Base-by-base conservation (phyloP, 2,797 vertebrate genomes). In the Antennarius maculatus region DNA sequence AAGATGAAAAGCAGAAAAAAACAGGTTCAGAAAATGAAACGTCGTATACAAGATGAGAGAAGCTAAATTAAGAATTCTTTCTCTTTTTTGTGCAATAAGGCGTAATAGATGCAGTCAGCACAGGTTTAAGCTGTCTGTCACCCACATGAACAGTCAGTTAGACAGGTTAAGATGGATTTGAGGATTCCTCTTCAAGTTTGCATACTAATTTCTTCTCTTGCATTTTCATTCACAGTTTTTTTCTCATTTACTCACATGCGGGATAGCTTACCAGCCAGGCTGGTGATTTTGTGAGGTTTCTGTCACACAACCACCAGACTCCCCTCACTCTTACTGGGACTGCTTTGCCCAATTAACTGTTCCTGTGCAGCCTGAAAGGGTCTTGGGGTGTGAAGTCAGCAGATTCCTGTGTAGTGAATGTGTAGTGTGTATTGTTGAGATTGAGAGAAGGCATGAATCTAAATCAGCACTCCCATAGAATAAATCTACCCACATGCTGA, bases 401-500 rank as follows among this genome's bases (percentile, higher is more conserved):
- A 91, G 70, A 86, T 85, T 85, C 81, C 80, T 70, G 72, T 81
- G 89, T 77, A 86, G 81, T 79, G 76, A 66, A 72, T 72, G 76
- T 77, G 67, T 75, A 63, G 66, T 61, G 66, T 86, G 71, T 82
- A 61, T 84, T 82, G 80, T 74, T 63, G 65, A 67, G 65, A 73
- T 66, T 63, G 58, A 43, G 58, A 76, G 61, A 66, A 42, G 58
- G 59, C 81, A 91, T 92, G 67, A 82, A 91, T 92, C 89, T 88
- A 74, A 65, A 81, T 72, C 84, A 79, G 76, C 80, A 81, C 78
- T 86, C 84, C 69, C 80, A 82, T 74, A 72, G 81, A 74, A 89
- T 87, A 87, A 91, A 90, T 89, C 79, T 76, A 78, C 76, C 84
- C 76, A 79, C 77, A 76, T 78, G 69, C 77, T 85, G 80, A 81